A percentile compares a stretch with the other conserved stretches of the same genome.
Conservation (phyloP, 2,797 vertebrate genomes). For the Schizopygopsis pylzovi region DNA sequence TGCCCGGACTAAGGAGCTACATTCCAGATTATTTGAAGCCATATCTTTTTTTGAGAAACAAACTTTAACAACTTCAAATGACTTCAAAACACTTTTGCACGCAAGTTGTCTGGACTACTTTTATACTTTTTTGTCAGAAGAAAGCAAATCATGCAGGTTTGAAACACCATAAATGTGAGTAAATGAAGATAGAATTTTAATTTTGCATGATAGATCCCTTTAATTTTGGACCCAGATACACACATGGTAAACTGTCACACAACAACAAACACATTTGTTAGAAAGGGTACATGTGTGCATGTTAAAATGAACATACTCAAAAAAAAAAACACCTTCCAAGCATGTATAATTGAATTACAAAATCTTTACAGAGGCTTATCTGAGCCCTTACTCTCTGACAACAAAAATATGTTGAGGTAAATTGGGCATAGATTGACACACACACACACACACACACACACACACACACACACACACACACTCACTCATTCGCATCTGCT, state of each 20-base stretch:
- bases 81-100: not conserved
- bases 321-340: not conserved
- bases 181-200: not conserved
- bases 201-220: not conserved
- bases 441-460: slow-evolving; percentile 57
- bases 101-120: not conserved
- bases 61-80: not conserved
- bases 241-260: not conserved
- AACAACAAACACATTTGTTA: slow-evolving; percentile 1
- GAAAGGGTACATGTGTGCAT: too few relatives aligned
- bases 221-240: not conserved
- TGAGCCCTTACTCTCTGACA: slow-evolving; percentile 41
- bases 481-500: slow-evolving; percentile 52
- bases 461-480: slow-evolving; percentile 62
- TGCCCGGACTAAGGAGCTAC: not conserved
- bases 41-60: not conserved
- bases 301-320: not conserved
- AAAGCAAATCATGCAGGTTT: not conserved
- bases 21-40: not conserved
- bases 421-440: slow-evolving; percentile 56
- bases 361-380: slow-evolving; percentile 29
- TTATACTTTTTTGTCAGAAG: not conserved
- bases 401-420: slow-evolving; percentile 48
- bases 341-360: slow-evolving; percentile 17
- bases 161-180: not conserved